Evolutionary conservation across 1,140 invertebrate genomes (phyloP).

Genomic region (Drosophila busckii): DNA sequence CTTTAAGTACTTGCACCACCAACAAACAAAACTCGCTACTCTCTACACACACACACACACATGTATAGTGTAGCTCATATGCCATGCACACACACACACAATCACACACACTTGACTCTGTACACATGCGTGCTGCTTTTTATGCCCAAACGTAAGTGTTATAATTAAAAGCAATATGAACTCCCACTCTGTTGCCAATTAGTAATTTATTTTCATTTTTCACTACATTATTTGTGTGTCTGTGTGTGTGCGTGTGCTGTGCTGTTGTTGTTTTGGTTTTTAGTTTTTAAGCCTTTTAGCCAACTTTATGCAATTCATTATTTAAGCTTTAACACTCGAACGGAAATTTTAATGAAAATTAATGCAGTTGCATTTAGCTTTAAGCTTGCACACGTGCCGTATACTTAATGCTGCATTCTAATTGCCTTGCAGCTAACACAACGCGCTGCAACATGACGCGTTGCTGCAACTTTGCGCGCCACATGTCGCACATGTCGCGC

Average conservation of each 20-base stretch:
- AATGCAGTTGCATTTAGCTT: background rate
- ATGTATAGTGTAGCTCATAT: slow-evolving; percentile 1
- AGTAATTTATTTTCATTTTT: slow-evolving; percentile 24
- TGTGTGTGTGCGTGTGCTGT: too few relatives aligned
- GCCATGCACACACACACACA: slow-evolving; percentile 19
- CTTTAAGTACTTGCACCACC: slow-evolving; percentile 33
- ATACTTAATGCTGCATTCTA: slow-evolving; percentile 14
- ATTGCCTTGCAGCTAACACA: slow-evolving; percentile 20
- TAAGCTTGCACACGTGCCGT: slow-evolving; percentile 1
- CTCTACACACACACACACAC: slow-evolving; percentile 9
- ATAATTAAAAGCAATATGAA: background rate
- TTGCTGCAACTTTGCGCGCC: slow-evolving; percentile 2
- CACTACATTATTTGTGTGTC: slow-evolving; percentile 14
- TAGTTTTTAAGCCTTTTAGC: too few relatives aligned
- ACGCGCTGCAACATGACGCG: slow-evolving; percentile 2
- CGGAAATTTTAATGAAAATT: background rate
- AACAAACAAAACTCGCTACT: slow-evolving; percentile 13
- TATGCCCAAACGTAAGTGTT: slow-evolving; percentile 36
- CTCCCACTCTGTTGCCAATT: slow-evolving; percentile 13
- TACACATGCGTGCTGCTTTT: too few relatives aligned
- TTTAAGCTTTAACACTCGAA: too few relatives aligned
- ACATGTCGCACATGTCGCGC: slow-evolving; percentile 37
- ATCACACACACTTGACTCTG: slow-evolving; percentile 26
- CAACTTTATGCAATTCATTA: too few relatives aligned
- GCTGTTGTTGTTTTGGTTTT: background rate